phyloP scores from a whole-genome alignment of 2,888 invertebrate species.

The Campopleginae sp. region DNA sequence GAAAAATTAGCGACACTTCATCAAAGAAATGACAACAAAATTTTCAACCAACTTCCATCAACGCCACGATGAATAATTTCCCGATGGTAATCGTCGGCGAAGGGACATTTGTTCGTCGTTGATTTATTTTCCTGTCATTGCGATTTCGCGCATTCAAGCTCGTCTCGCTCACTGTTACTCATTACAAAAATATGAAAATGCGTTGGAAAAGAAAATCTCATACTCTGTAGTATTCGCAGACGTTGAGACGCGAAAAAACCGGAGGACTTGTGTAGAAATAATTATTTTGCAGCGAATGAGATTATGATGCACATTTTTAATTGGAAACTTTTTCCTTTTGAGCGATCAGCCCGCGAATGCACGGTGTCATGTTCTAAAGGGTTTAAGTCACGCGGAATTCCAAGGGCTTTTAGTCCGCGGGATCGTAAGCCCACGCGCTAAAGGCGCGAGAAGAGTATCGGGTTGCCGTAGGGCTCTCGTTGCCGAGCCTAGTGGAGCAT shows the following conservation, averaged over 20 bases:
- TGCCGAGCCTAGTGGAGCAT: slow-evolving; percentile 60
- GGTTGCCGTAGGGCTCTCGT: slow-evolving; percentile 56
- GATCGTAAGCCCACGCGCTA: slow-evolving; percentile 59
- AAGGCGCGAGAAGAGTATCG: slow-evolving; percentile 66
- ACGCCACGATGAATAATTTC: not conserved
- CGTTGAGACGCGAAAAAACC: too few species aligned
- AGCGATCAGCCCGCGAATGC: slow-evolving; percentile 12
- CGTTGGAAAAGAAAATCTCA: not conserved
- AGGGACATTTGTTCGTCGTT: not conserved
- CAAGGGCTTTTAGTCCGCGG: slow-evolving; percentile 50
- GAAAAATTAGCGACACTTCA: slow-evolving; percentile 13
- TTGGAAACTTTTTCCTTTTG: not conserved
- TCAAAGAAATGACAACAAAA: not conserved
- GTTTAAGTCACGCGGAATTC: slow-evolving; percentile 45
- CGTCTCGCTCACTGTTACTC: not conserved
- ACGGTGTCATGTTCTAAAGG: slow-evolving; percentile 50
- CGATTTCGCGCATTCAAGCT: not conserved
- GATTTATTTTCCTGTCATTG: not conserved
- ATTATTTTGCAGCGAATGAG: not conserved
- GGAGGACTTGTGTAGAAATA: too few species aligned
- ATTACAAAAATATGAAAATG: not conserved
- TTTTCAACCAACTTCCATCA: not conserved
- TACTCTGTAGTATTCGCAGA: not conserved
- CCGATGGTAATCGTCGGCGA: not conserved
- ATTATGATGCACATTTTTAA: not conserved